Evolutionary conservation across 1,140 invertebrate genomes (phyloP), one percentile per base, ranked within the genome.

Genomic region (Parapsyche elsis): DNA sequence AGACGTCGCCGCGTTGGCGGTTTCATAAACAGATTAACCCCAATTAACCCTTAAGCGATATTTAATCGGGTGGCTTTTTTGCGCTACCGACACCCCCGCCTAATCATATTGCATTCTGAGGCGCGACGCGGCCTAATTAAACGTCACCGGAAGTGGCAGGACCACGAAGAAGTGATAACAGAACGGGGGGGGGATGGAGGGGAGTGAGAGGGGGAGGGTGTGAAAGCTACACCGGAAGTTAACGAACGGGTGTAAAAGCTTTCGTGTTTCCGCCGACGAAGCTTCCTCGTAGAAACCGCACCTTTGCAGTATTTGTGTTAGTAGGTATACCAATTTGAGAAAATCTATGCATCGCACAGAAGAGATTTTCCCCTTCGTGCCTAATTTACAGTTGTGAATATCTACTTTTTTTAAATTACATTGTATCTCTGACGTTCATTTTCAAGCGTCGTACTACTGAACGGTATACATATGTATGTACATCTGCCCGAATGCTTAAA

Each of bases 91-190:
- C 64, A 67, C 64, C 64, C n/a, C n/a, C 9, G 44, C 38, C 0
- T 73, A 73, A 73, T 73, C 44, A 73, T 21, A 73, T 73, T 73
- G 71, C 71, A 73, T 73, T 73, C 46, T 67, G n/a, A 23, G 49
- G 61, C 61, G 24, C 21, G 24, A 67, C 10, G 21, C 71, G 71
- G n/a, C 46, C 38, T 73, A 73, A 73, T 73, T 73, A 73, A 53
- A 46, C 71, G 71, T 73, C 71, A 24, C 24, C 71, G 71, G 71
- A 73, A 53, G 46, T 46, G 71, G 71, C 71, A 12, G 16, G 61
- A 23, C 30, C 61, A 30, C 61, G 49, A 16, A 4, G 5, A 4
- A 2, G 49, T 53, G 16, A 53, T 14, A 53, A 16, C 49, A 53
- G 49, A 53, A 53, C 12, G 2, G 49, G 10, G 49, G 16, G 12